These are phyloP conservation scores for Subanguina moxae DNA, from an alignment of 1,140 invertebrate genomes.

Conservation along the genomic window DNA sequence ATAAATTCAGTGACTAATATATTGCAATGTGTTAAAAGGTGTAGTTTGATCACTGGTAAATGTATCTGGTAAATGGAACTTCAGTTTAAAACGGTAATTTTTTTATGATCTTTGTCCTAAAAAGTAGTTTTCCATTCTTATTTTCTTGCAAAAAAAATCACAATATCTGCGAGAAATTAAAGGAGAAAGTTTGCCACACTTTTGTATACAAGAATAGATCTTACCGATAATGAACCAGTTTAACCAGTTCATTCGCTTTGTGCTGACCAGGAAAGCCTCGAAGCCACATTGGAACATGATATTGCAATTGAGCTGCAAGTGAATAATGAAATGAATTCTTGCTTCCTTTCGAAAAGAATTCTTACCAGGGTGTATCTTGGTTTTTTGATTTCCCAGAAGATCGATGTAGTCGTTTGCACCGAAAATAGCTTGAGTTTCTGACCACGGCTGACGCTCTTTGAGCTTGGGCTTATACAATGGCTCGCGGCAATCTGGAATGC, in stretches of 20 bases:
- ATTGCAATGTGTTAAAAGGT: too few species aligned
- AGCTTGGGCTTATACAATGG: constrained; percentile 42
- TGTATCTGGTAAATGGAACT: too few species aligned
- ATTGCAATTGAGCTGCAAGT: constrained; percentile 58
- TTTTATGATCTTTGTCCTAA: too few species aligned
- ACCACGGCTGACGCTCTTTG: constrained; percentile 45
- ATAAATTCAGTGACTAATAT: too few species aligned
- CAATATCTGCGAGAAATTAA: too few species aligned
- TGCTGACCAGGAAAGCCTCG: constrained; percentile 58
- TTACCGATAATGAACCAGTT: constrained; percentile 55
- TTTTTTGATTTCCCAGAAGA: constrained; percentile 35
- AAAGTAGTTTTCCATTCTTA: too few species aligned
- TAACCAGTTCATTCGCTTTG: constrained; percentile 53
- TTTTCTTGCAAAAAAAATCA: too few species aligned
- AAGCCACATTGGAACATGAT: constrained; percentile 57
- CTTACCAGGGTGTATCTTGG: not conserved
- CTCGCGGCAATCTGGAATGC: constrained; percentile 48
- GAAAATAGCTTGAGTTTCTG: constrained; percentile 41
- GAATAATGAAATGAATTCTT: constrained; percentile 39
- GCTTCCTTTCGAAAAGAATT: too few species aligned
- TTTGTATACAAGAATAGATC: constrained; percentile 37
- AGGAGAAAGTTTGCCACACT: constrained; percentile 37
- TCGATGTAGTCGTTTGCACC: constrained; percentile 59
- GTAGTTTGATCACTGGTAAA: too few species aligned
- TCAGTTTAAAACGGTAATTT: too few species aligned